Percentiles rank a stretch among this genome's conserved stretches.
These are phyloP conservation scores for Epinephelus coioides DNA, from an alignment of 2,797 vertebrate species.

Conservation along the genomic window DNA sequence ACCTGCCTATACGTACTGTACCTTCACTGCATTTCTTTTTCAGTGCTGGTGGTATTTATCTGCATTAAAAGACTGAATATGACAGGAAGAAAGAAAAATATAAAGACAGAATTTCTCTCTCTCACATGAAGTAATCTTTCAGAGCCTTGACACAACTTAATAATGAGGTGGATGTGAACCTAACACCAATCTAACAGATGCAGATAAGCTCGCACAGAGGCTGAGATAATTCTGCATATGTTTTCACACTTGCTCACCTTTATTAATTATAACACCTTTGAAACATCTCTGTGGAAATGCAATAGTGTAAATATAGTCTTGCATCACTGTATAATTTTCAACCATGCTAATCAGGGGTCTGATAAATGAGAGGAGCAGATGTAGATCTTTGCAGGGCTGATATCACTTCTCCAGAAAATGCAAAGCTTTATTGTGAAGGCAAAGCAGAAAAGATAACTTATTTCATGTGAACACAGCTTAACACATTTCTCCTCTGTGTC, in stretches of 20 bases:
- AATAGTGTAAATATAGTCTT: neutral
- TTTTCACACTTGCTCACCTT: conserved; percentile 10
- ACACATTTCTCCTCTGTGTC: conserved; percentile 23
- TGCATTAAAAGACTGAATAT: conserved; percentile 17
- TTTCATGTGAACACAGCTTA: conserved; percentile 31
- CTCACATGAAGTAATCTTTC: neutral
- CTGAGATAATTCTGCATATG: conserved; percentile 8
- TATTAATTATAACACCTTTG: conserved; percentile 6
- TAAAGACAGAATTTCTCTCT: conserved; percentile 10
- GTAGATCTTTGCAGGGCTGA: neutral
- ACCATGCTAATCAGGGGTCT: neutral
- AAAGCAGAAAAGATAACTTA: conserved; percentile 23
- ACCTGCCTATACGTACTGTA: conserved; percentile 46
- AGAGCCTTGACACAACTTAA: conserved; percentile 7
- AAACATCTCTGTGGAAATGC: neutral
- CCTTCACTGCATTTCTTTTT: conserved; percentile 31
- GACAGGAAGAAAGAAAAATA: neutral
- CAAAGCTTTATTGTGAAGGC: conserved; percentile 10
- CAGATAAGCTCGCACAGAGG: conserved; percentile 1
- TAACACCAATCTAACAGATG: neutral
- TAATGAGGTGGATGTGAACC: conserved; percentile 22
- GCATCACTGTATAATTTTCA: neutral
- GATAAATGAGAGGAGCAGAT: conserved; percentile 13
- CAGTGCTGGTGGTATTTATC: conserved; percentile 39
- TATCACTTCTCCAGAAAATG: conserved; percentile 15